Conservation (phyloP, 2,113 vertebrate genomes). For the Pseudopipra pipra region DNA sequence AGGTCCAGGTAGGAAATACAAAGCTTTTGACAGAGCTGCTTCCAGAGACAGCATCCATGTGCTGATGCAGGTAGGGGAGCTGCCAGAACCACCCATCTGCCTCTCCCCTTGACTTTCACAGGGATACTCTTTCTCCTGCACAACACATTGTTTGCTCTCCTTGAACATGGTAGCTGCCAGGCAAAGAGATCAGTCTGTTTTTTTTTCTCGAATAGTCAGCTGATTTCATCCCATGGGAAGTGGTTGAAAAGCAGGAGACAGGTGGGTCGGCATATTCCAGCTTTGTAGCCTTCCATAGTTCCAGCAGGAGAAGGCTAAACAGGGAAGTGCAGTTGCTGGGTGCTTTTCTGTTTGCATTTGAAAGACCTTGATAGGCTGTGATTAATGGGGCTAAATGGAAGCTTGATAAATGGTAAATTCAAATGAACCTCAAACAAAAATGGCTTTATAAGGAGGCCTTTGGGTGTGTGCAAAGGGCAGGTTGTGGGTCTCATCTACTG, state of each 20-base stretch:
- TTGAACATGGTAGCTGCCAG: neutral
- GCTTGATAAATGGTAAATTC: conserved; percentile 45
- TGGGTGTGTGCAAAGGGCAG: neutral
- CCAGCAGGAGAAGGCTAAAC: conserved; percentile 53
- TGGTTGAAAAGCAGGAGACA: conserved; percentile 23
- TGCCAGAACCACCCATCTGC: neutral
- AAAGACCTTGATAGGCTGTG: conserved; percentile 63
- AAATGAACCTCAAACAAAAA: conserved; percentile 31
- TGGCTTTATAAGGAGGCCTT: conserved; percentile 39
- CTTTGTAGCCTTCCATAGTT: conserved; percentile 44
- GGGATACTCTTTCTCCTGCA: neutral
- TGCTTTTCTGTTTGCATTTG: conserved; percentile 63
- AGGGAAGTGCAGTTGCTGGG: conserved; percentile 44
- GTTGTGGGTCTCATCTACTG: rapidly evolving
- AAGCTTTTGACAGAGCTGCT: neutral
- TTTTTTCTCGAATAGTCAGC: neutral
- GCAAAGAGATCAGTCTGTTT: neutral
- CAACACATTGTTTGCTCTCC: neutral
- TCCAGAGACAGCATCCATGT: neutral
- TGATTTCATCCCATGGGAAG: conserved; percentile 29
- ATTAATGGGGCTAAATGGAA: conserved; percentile 66
- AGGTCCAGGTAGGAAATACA: neutral
- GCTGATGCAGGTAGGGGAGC: neutral
- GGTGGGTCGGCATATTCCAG: neutral
- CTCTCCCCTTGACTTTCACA: neutral